These are phyloP conservation scores for Hoplias malabaricus DNA, from an alignment of 2,113 vertebrate genomes.

Conservation along the genomic window DNA sequence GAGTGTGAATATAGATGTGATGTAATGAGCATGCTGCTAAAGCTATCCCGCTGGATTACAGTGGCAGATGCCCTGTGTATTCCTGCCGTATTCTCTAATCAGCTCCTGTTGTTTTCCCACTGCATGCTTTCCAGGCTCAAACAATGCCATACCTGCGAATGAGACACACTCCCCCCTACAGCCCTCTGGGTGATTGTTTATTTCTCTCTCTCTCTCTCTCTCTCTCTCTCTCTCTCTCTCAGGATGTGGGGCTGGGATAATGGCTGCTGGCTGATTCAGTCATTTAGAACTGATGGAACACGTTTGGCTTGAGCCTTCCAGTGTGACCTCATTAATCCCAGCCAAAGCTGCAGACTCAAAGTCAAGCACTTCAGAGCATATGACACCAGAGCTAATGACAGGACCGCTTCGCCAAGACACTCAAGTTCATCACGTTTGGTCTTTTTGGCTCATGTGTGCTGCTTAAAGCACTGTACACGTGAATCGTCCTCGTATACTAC, in stretches of 20 bases:
- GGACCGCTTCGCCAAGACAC: background rate
- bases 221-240: background rate
- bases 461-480: constrained; percentile 20
- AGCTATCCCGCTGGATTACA: constrained; percentile 27
- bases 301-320: background rate
- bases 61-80: constrained; percentile 12
- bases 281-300: constrained; percentile 36
- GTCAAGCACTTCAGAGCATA: constrained; percentile 18
- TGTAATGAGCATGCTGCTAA: constrained; percentile 30
- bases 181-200: background rate
- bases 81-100: constrained; percentile 21
- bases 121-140: constrained; percentile 9
- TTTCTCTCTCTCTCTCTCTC: background rate
- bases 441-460: constrained; percentile 3
- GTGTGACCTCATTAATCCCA: constrained; percentile 39
- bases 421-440: constrained; percentile 6
- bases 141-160: constrained; percentile 19
- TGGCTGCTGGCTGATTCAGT: constrained; percentile 36
- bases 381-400: constrained; percentile 1
- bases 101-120: background rate
- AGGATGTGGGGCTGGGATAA: constrained; percentile 29
- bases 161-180: background rate
- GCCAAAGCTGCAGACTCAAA: background rate
- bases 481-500: background rate
- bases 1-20: constrained; percentile 36